Conservation (phyloP, 2,113 vertebrate species). For the Cavia porcellus region DNA sequence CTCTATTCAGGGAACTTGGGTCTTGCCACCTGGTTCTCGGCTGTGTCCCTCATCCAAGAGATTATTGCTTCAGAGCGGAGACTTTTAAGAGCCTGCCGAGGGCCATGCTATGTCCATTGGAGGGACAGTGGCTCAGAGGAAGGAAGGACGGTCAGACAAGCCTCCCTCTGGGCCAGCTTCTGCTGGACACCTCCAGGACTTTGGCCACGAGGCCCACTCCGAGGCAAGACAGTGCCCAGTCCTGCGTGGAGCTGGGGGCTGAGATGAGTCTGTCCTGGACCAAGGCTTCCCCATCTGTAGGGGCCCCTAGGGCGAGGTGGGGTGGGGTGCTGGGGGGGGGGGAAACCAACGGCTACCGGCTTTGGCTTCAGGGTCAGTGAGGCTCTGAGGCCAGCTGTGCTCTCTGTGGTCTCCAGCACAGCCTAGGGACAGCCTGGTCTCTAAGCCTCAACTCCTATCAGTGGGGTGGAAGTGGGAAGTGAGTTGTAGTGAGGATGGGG, state of each 20-base stretch:
- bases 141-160: neutral
- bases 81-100: neutral
- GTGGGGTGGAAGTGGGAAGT: no score
- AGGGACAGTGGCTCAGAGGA: neutral
- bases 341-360: neutral
- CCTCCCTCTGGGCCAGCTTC: neutral
- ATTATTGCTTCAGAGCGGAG: neutral
- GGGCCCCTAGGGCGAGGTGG: neutral
- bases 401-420: neutral
- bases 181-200: neutral
- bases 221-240: neutral
- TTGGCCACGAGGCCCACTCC: neutral
- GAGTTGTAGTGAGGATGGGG: no score
- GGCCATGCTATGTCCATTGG: neutral
- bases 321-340: neutral
- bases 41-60: neutral
- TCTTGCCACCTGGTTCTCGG: neutral
- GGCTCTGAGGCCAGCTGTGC: neutral
- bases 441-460: neutral
- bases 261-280: neutral
- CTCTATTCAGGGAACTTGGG: neutral
- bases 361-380: neutral
- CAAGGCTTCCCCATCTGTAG: neutral
- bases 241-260: neutral
- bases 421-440: neutral